Evolutionary conservation across 2,888 invertebrate genomes (phyloP).

Genomic region (Chymomyza amoena): DNA sequence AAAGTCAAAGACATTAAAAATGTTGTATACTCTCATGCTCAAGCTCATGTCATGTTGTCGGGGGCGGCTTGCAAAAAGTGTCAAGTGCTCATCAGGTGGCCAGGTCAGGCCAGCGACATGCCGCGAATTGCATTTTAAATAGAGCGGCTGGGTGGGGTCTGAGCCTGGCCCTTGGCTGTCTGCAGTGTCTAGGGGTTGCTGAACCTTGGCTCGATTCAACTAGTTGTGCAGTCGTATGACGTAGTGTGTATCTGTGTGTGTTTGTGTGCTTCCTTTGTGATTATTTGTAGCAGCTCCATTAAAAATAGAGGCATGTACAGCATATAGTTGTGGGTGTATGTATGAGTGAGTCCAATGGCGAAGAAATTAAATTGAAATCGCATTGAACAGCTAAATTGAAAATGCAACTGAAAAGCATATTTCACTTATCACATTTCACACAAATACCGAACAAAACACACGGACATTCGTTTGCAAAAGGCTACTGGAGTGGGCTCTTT

Average conservation of each 20-base stretch:
- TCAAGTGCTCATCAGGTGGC: conserved; percentile 59
- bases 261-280: background rate
- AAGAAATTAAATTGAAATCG: conserved; percentile 68
- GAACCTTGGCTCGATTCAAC: background rate
- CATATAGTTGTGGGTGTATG: background rate
- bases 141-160: conserved; percentile 31
- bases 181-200: background rate
- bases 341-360: conserved; percentile 14
- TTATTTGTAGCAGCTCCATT: background rate
- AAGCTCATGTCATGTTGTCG: conserved; percentile 14
- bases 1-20: conserved; percentile 55
- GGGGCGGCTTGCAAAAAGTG: conserved; percentile 47
- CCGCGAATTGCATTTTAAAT: conserved; percentile 46
- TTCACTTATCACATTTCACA: conserved; percentile 72
- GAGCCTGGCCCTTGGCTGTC: background rate
- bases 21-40: conserved; percentile 34
- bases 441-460: conserved; percentile 46
- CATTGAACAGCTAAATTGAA: conserved; percentile 72
- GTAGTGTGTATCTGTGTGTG: background rate
- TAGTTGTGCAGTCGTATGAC: background rate
- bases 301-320: background rate
- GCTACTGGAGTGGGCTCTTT: conserved; percentile 10
- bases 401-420: conserved; percentile 69
- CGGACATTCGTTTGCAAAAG: conserved; percentile 11
- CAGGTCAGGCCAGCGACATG: conserved; percentile 13